phyloP scores from a whole-genome alignment of 1,140 invertebrate genomes.

The Drosophila sp. region DNA sequence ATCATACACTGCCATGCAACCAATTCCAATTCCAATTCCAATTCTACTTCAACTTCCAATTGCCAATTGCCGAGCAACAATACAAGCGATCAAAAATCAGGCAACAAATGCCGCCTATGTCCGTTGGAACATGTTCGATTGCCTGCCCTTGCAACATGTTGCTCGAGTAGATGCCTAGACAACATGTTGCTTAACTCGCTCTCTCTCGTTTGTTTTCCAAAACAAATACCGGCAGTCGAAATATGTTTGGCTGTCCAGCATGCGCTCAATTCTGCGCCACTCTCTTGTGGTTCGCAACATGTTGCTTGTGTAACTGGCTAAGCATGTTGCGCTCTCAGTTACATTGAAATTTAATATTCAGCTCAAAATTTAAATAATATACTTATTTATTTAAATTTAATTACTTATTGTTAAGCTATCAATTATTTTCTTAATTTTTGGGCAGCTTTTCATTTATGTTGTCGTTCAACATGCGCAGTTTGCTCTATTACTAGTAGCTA shows the following conservation, averaged over 20 bases:
- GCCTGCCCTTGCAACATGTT: slow-evolving; percentile 21
- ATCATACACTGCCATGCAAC: slow-evolving; percentile 26
- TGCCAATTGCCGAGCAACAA: slow-evolving; percentile 18
- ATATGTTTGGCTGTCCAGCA: slow-evolving; percentile 25
- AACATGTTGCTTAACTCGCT: slow-evolving; percentile 13
- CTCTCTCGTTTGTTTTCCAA: slow-evolving; percentile 13
- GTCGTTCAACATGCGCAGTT: not conserved
- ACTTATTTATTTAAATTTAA: not conserved
- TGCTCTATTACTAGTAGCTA: not conserved
- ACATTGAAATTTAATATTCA: slow-evolving; percentile 12
- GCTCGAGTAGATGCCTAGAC: slow-evolving; percentile 12
- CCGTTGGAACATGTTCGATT: slow-evolving; percentile 12
- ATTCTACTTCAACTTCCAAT: no score
- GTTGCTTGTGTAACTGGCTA: slow-evolving; percentile 33
- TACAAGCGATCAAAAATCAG: slow-evolving; percentile 2
- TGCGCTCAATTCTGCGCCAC: slow-evolving; percentile 24
- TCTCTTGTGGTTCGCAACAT: slow-evolving; percentile 23
- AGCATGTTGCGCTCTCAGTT: slow-evolving; percentile 33
- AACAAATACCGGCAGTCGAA: slow-evolving; percentile 27
- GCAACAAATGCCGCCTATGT: slow-evolving; percentile 11
- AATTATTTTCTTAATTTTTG: not conserved
- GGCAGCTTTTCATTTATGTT: not conserved
- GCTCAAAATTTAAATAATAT: not conserved
- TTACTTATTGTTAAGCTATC: not conserved
- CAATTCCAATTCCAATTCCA: slow-evolving; percentile 31